Evolutionary conservation across 2,797 vertebrate species (phyloP).

Genomic region (Chloroceryle amazona): DNA sequence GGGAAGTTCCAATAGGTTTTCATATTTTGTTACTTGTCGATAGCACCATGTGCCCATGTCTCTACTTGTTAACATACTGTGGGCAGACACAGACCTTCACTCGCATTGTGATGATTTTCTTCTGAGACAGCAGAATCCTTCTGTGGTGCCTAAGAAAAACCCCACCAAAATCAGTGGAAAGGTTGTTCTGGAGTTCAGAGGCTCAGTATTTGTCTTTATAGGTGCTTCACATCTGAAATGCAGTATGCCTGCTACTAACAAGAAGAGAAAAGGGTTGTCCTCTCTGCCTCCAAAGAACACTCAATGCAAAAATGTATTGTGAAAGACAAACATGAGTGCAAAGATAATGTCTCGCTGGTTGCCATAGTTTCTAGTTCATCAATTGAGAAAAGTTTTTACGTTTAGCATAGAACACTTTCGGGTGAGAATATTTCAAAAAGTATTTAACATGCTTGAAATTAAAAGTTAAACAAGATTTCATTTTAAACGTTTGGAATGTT

Average conservation of each 20-base stretch:
- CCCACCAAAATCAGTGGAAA: not conserved
- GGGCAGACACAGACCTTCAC: not conserved
- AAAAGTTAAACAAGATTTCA: not conserved
- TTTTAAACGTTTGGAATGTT: not conserved
- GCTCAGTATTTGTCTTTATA: not conserved
- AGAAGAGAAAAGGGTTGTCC: not conserved
- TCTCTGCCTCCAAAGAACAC: not conserved
- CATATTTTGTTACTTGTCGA: not conserved
- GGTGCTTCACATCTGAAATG: not conserved
- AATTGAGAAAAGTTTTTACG: constrained; percentile 24
- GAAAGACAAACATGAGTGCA: not conserved
- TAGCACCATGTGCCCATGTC: not conserved
- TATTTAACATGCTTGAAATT: not conserved
- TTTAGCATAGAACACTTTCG: not conserved
- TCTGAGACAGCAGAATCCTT: not conserved
- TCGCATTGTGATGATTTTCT: not conserved
- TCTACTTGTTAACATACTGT: not conserved
- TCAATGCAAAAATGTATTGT: not conserved
- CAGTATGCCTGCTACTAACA: not conserved
- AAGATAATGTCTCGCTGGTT: constrained; percentile 40
- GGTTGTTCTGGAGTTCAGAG: not conserved
- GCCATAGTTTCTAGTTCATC: constrained; percentile 50
- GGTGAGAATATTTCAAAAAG: not conserved
- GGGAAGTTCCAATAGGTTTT: not conserved
- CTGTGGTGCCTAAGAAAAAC: not conserved